Conservation (phyloP, 2,888 invertebrate species). For the Timema cristinae region DNA sequence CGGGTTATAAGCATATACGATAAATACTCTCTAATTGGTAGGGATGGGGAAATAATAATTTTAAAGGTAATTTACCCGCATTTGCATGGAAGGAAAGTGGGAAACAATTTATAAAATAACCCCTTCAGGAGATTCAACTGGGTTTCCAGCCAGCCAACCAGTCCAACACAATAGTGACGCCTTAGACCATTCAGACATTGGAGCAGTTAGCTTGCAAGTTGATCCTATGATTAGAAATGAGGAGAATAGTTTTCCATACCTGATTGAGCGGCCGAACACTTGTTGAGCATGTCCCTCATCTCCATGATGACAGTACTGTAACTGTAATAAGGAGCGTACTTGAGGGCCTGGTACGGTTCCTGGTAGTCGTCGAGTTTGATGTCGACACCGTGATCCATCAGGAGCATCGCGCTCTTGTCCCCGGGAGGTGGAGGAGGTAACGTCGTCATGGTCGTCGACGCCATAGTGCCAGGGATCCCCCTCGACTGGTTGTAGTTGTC, state of each 20-base stretch:
- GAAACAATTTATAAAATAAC: too few relatives aligned
- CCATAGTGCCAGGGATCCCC: slow-evolving; percentile 48
- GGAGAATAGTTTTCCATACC: slow-evolving; percentile 28
- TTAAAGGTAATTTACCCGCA: too few relatives aligned
- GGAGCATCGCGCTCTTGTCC: slow-evolving; percentile 53
- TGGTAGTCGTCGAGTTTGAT: slow-evolving; percentile 70
- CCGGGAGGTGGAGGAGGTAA: slow-evolving; percentile 38
- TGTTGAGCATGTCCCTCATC: slow-evolving; percentile 61
- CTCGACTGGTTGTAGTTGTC: slow-evolving; percentile 40
- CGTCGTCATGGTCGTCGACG: slow-evolving; percentile 49
- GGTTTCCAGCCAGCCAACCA: too few relatives aligned
- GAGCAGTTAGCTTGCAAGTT: too few relatives aligned
- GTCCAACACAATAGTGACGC: too few relatives aligned
- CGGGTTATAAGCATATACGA: too few relatives aligned
- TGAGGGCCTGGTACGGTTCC: slow-evolving; percentile 73
- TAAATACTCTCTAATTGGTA: too few relatives aligned
- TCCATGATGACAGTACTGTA: slow-evolving; percentile 72
- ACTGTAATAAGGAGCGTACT: slow-evolving; percentile 71
- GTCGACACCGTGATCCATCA: slow-evolving; percentile 45
- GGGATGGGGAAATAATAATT: too few relatives aligned
- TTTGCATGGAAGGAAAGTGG: too few relatives aligned
- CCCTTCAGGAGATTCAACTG: too few relatives aligned
- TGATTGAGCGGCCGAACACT: slow-evolving; percentile 34
- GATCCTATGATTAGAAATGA: too few relatives aligned
- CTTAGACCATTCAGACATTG: too few relatives aligned